phyloP scores from a whole-genome alignment of 2,113 vertebrate species.

The Elephas maximus region DNA sequence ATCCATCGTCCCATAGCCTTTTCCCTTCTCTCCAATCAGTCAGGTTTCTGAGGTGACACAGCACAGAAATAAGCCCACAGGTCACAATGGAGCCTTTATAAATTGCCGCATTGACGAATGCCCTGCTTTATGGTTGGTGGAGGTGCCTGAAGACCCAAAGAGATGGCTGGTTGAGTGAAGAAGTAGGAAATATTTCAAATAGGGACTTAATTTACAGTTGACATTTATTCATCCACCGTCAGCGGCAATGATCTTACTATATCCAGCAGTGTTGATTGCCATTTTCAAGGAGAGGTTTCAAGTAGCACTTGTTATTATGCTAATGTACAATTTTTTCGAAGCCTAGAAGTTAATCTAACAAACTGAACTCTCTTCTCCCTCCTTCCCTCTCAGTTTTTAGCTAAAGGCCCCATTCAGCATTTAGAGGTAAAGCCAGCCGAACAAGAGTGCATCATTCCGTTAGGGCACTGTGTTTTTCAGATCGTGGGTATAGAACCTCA shows the following conservation, averaged over 20 bases:
- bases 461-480: neutral
- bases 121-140: neutral
- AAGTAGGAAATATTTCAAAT: neutral
- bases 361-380: neutral
- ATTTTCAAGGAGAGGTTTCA: neutral
- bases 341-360: neutral
- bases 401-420: neutral
- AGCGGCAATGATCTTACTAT: neutral
- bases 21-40: neutral
- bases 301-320: neutral
- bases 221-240: neutral
- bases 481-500: neutral
- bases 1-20: neutral
- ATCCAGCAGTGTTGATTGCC: neutral
- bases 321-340: neutral
- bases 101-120: neutral
- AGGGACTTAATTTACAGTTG: constrained; percentile 2
- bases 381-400: neutral
- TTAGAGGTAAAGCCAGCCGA: neutral
- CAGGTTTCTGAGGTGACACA: neutral
- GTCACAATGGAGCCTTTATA: neutral
- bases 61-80: neutral
- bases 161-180: neutral
- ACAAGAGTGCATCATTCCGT: no score
- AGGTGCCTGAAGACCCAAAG: neutral